Percentiles rank a stretch among this genome's conserved stretches.
phyloP scores from a whole-genome alignment of 1,140 invertebrate species.

The Diabrotica virgifera region DNA sequence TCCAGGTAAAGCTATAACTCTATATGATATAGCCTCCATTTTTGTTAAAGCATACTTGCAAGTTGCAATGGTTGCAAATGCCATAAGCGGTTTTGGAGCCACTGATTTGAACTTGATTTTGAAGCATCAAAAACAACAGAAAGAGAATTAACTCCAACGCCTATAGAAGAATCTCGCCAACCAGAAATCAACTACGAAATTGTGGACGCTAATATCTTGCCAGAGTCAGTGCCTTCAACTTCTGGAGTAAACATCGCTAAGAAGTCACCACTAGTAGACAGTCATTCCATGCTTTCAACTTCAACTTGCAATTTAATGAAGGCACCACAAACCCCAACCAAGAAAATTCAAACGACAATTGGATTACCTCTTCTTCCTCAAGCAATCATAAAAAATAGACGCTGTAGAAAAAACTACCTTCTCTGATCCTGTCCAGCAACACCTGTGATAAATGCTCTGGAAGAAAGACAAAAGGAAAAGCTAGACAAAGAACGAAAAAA shows the following conservation, averaged over 20 bases:
- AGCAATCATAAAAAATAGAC: neutral
- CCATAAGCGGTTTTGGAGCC: slow-evolving; percentile 11
- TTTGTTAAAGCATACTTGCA: slow-evolving; percentile 9
- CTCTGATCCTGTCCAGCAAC: no score
- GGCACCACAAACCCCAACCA: no score
- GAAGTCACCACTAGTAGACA: neutral
- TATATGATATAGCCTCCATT: slow-evolving; percentile 13
- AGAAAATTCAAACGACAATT: no score
- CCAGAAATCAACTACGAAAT: neutral
- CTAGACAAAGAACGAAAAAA: neutral
- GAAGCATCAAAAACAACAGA: neutral
- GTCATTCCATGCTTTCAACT: neutral
- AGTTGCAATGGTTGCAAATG: slow-evolving; percentile 8
- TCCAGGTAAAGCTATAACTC: slow-evolving; percentile 10
- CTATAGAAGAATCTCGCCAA: neutral
- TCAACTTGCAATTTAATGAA: no score
- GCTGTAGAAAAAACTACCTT: neutral
- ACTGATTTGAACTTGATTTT: neutral
- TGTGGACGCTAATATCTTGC: neutral
- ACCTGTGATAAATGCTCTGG: no score
- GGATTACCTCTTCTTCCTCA: neutral
- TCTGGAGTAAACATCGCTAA: neutral
- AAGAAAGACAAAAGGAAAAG: no score
- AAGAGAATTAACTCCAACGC: neutral
- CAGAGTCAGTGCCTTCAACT: neutral